Evolutionary conservation across 2,113 vertebrate species (phyloP).

Genomic region (Rana temporaria): DNA sequence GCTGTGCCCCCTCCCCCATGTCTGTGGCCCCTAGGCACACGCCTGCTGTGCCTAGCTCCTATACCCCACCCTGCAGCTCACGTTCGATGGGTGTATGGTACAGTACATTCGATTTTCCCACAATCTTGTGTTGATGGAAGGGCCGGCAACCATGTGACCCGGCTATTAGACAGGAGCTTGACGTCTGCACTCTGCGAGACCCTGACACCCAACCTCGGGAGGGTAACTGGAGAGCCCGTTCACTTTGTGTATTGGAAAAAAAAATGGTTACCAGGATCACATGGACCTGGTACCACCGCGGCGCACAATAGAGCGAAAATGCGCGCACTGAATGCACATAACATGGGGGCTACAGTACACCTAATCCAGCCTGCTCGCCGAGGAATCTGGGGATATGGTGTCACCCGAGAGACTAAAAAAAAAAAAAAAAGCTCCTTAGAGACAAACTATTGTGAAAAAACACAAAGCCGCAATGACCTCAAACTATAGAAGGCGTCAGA

Average conservation of each 20-base stretch:
- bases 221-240: slow-evolving; percentile 41
- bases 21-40: too few species aligned
- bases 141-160: background rate
- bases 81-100: background rate
- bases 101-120: background rate
- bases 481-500: background rate
- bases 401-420: background rate
- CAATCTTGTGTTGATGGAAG: background rate
- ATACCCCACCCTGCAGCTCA: background rate
- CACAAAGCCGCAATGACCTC: too few species aligned
- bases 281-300: slow-evolving; percentile 6
- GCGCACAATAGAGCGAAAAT: slow-evolving; percentile 1
- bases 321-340: background rate
- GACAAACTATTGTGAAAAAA: too few species aligned
- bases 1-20: too few species aligned
- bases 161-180: background rate
- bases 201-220: slow-evolving; percentile 25
- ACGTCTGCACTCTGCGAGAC: slow-evolving; percentile 33
- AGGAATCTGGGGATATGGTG: slow-evolving; percentile 4
- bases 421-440: too few species aligned
- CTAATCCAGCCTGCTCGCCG: background rate
- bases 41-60: too few species aligned
- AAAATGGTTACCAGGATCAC: slow-evolving; percentile 10
- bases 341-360: background rate
- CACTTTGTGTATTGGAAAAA: slow-evolving; percentile 31